Conservation (phyloP, 2,113 vertebrate species). For the Sardina pilchardus region DNA sequence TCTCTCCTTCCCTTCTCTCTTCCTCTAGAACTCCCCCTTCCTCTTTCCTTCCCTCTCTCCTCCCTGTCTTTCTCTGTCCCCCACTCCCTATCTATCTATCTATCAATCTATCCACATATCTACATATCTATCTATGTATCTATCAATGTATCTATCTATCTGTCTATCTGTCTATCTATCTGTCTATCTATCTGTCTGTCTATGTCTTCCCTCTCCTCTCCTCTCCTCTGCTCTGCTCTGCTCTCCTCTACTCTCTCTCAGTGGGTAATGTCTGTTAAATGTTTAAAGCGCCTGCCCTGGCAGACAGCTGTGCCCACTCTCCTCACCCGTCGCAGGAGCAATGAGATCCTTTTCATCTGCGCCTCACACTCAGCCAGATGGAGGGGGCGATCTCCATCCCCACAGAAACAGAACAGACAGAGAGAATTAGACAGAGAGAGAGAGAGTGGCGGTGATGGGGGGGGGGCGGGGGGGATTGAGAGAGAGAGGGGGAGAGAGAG, state of each 20-base stretch:
- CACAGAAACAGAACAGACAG: background rate
- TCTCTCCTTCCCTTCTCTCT: conserved; percentile 23
- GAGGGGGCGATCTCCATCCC: background rate
- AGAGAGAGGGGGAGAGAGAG: background rate
- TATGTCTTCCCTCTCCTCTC: too few species aligned
- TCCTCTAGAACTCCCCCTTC: conserved; percentile 9
- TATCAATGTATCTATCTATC: background rate
- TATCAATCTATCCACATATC: too few species aligned
- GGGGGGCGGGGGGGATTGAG: too few species aligned
- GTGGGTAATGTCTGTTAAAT: background rate
- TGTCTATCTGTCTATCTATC: background rate
- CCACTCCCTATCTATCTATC: too few species aligned
- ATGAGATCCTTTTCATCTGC: background rate
- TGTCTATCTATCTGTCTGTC: background rate
- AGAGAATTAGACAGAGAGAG: background rate
- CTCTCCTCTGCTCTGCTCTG: background rate
- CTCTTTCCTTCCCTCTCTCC: background rate
- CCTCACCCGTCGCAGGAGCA: background rate
- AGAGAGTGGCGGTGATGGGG: background rate
- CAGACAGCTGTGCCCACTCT: background rate
- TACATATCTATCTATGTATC: too few species aligned
- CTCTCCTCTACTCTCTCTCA: background rate
- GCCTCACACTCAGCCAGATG: background rate
- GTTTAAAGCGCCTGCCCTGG: background rate
- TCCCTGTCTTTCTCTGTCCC: background rate